Base-by-base conservation (phyloP, 2,113 vertebrate species). In the Natator depressus region DNA sequence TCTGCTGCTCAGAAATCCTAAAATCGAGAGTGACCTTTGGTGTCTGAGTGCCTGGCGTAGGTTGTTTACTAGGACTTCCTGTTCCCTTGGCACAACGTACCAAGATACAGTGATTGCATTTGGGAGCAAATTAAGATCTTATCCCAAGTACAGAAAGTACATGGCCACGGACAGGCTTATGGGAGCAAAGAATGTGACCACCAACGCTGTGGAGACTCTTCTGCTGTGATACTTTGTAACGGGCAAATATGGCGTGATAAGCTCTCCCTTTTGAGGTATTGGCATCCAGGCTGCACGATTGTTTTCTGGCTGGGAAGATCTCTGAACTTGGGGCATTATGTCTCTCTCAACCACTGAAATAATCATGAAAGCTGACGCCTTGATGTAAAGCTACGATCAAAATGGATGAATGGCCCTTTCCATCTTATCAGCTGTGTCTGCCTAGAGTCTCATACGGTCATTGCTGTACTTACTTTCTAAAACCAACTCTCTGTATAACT, bases 331-430 rank as follows among this genome's bases (percentile, higher is more conserved):
- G 38, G 11, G 72, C 38, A 22, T 38, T 11, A 5, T 11, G 42
- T 27, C 6, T 14, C 25, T 78, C 12, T 47, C 42, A 47, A 78
- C 42, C 6, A 14, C 29, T 46, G 38, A 47, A 78, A 27, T 14
- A 47, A 47, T 29, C 42, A 11, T 25, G 24, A 78, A 47, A 46
- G 86, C 86, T 87, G 80, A 31, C 38, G 8, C 42, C 42, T 69
- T 65, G 22, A 6, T 76, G 88, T 51, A 49, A 51, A 49, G 25
- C 27, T 50, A 2, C 50, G 13, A 85, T 38, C 47, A 80, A 75
- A 0, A 0, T 14, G 29, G 3, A 27, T 72, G 76, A 85, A 49
- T n/a, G 19, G 8, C 20, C 11, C 25, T 6, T 0, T 49, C 87
- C 42, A 0, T 47, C 49, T 57, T 81, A 16, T 27, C 22, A 4